Evolutionary conservation across 2,888 invertebrate species (phyloP).

Genomic region (Acanthococcus lagerstroemiae): DNA sequence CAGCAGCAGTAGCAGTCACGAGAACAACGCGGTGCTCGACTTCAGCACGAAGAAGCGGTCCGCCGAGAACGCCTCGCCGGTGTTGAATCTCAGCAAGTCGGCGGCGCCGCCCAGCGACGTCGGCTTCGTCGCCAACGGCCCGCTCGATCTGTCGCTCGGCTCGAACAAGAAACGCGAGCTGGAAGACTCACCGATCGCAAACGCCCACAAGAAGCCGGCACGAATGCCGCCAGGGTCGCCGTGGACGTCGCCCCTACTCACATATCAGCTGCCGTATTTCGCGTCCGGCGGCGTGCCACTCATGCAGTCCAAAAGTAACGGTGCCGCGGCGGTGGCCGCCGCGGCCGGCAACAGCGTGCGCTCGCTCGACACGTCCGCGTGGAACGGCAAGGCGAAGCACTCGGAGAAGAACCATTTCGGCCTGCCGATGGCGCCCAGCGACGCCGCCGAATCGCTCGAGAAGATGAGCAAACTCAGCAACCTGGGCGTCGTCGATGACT

Average conservation of each 20-base stretch:
- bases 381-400: constrained; percentile 73
- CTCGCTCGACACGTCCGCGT: constrained; percentile 54
- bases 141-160: constrained; percentile 32
- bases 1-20: no score
- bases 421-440: constrained; percentile 49
- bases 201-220: constrained; percentile 10
- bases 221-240: constrained; percentile 44
- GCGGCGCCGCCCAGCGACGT: constrained; percentile 39
- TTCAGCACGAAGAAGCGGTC: constrained; percentile 63
- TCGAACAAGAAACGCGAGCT: constrained; percentile 45
- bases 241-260: constrained; percentile 68
- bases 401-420: constrained; percentile 42
- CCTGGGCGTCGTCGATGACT: constrained; percentile 67
- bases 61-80: constrained; percentile 51
- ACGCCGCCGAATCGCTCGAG: constrained; percentile 77
- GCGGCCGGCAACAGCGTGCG: constrained; percentile 49
- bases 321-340: constrained; percentile 57
- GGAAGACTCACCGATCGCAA: constrained; percentile 7
- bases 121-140: constrained; percentile 45
- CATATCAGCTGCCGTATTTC: constrained; percentile 67
- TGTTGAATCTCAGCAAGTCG: constrained; percentile 59
- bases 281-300: constrained; percentile 42
- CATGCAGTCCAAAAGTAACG: not conserved
- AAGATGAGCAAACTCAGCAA: constrained; percentile 86
- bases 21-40: constrained; percentile 49